These are phyloP conservation scores for Ceratotherium simum DNA, from an alignment of 2,113 vertebrate genomes.

Conservation along the genomic window DNA sequence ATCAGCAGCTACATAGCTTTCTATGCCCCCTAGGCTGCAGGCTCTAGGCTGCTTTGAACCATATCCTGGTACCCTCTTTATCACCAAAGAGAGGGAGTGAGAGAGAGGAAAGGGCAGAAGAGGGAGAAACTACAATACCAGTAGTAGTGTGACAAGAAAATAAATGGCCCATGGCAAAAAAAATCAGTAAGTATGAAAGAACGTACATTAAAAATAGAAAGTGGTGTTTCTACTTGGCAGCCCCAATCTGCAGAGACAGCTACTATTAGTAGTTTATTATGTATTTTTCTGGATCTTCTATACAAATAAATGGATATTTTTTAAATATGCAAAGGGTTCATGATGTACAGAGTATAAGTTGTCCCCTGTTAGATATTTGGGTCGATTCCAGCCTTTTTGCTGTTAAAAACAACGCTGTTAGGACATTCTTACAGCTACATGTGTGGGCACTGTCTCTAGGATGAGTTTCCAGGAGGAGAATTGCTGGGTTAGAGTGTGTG, in stretches of 20 bases:
- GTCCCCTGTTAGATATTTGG: background rate
- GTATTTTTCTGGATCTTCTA: background rate
- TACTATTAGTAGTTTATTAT: background rate
- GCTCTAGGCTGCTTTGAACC: background rate
- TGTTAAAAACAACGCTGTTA: background rate
- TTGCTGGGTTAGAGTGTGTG: background rate
- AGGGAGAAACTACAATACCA: background rate
- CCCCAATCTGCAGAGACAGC: background rate
- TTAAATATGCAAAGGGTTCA: background rate
- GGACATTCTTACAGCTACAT: background rate
- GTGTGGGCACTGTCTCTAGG: background rate
- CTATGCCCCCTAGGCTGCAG: background rate
- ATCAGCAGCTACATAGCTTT: background rate
- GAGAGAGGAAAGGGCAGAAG: background rate
- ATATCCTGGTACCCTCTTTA: background rate
- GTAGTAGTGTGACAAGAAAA: background rate
- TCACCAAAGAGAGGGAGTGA: background rate
- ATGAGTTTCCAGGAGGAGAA: background rate
- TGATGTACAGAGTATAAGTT: background rate
- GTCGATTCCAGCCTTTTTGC: background rate
- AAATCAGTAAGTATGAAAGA: background rate
- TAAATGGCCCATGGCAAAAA: background rate
- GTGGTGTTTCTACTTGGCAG: background rate
- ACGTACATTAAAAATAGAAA: background rate
- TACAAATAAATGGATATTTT: background rate